These are phyloP conservation scores for Oreochromis aureus DNA, from an alignment of 2,113 vertebrate genomes.

Conservation along the genomic window DNA sequence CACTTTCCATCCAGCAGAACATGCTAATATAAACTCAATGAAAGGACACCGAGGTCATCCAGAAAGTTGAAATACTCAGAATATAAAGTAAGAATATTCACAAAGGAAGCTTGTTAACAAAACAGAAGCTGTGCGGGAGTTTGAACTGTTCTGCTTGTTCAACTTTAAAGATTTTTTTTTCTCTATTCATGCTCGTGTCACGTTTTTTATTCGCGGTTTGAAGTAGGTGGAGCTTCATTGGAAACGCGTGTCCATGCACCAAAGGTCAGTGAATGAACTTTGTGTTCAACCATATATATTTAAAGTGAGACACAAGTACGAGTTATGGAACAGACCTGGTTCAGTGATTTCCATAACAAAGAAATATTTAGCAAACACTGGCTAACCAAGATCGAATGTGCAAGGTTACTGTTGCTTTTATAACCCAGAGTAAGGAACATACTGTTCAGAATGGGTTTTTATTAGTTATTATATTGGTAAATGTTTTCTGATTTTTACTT, in stretches of 20 bases:
- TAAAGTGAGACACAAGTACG: background rate
- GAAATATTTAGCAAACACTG: background rate
- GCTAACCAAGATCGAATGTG: background rate
- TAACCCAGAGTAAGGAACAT: background rate
- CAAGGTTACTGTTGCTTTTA: background rate
- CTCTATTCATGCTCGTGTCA: background rate
- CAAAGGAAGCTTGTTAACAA: background rate
- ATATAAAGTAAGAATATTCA: background rate
- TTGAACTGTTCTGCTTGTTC: background rate
- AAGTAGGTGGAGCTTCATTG: background rate
- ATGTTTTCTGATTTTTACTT: background rate
- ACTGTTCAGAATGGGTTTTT: background rate
- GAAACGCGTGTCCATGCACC: background rate
- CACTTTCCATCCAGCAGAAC: background rate
- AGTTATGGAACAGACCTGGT: background rate
- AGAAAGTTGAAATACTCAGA: background rate
- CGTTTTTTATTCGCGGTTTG: background rate
- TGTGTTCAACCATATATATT: background rate
- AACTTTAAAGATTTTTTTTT: background rate
- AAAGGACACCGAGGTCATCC: background rate
- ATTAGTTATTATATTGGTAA: background rate
- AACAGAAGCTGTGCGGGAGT: background rate
- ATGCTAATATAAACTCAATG: background rate
- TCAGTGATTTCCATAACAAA: background rate
- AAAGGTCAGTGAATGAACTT: background rate